These are phyloP conservation scores for Tiaroga cobitis DNA, from an alignment of 2,797 vertebrate species.

Conservation along the genomic window DNA sequence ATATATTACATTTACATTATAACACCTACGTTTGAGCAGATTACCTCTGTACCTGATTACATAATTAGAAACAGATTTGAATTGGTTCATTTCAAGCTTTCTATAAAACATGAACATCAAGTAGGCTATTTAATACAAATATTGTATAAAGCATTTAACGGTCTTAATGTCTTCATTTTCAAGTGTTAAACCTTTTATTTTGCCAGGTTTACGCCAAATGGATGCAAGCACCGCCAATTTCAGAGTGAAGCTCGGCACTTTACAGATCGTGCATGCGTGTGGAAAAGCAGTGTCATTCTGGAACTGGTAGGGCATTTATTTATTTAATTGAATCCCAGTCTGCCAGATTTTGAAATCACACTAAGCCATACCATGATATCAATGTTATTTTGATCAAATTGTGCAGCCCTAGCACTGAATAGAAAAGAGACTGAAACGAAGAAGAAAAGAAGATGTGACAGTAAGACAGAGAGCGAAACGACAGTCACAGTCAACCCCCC, in stretches of 20 bases:
- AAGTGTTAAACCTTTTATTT: background rate
- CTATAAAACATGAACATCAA: no score
- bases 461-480: slow-evolving; percentile 19
- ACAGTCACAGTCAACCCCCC: background rate
- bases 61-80: no score
- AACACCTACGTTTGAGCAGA: no score
- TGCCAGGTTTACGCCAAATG: background rate
- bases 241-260: background rate
- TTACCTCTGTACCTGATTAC: no score
- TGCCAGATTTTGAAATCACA: background rate
- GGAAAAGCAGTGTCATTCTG: background rate
- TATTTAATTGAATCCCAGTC: background rate
- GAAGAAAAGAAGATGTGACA: slow-evolving; percentile 9
- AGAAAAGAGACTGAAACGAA: background rate
- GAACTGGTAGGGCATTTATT: background rate
- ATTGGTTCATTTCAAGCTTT: no score
- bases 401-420: background rate
- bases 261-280: background rate
- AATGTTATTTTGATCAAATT: background rate
- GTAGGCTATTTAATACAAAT: no score
- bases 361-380: background rate
- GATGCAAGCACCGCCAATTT: background rate
- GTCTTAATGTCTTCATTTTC: background rate
- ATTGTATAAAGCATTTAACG: background rate
- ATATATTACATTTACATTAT: no score